A percentile compares a stretch with the other conserved stretches of the same genome.
These are phyloP conservation scores for Gorsachius magnificus DNA, from an alignment of 2,797 vertebrate genomes.

Conservation along the genomic window DNA sequence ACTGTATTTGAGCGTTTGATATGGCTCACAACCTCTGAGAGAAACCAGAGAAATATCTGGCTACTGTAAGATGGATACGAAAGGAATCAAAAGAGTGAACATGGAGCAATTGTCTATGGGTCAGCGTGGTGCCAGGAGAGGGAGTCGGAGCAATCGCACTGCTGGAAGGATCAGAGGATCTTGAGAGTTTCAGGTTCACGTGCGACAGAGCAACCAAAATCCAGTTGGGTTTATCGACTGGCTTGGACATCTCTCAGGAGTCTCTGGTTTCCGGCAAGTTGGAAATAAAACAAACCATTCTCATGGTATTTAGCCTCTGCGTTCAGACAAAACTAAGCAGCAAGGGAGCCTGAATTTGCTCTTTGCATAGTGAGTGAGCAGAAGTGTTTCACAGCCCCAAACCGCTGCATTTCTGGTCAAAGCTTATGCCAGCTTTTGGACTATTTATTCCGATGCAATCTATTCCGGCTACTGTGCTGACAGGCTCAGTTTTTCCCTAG, in stretches of 20 bases:
- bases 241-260: conserved; percentile 31
- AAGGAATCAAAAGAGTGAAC: background rate
- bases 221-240: background rate
- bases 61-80: background rate
- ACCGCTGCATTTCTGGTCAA: background rate
- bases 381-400: background rate
- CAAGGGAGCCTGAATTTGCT: background rate
- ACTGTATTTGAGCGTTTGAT: background rate
- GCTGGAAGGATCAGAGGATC: background rate
- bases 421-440: background rate
- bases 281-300: background rate
- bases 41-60: background rate
- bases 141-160: background rate
- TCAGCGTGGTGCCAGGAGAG: background rate
- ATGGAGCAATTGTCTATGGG: background rate
- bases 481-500: background rate
- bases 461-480: background rate
- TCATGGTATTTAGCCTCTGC: background rate
- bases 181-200: background rate
- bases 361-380: background rate
- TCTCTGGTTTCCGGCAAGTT: conserved; percentile 11
- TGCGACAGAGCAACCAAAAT: background rate
- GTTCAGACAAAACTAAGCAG: background rate
- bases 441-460: background rate
- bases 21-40: background rate